phyloP scores from a whole-genome alignment of 2,888 invertebrate species.

The Morpho achilles region DNA sequence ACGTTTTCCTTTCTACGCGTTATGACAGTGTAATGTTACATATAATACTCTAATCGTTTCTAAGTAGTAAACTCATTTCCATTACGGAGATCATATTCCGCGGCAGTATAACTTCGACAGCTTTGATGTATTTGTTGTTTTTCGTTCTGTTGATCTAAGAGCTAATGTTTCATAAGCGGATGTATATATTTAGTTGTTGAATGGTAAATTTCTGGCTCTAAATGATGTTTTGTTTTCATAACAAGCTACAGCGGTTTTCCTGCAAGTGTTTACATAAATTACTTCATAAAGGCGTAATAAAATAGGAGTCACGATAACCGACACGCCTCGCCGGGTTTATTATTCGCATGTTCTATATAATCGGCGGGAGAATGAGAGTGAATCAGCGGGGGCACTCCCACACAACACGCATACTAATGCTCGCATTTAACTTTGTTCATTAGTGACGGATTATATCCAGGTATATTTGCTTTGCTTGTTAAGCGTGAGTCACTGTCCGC shows the following conservation, averaged over 20 bases:
- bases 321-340: conserved; percentile 49
- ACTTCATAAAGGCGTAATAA: conserved; percentile 37
- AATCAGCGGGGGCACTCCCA: conserved; percentile 41
- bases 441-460: conserved; percentile 8
- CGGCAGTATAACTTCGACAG: conserved; percentile 1
- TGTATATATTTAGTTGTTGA: conserved; percentile 1
- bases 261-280: conserved; percentile 39
- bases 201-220: neutral
- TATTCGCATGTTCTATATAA: conserved; percentile 51
- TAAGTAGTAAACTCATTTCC: conserved; percentile 9
- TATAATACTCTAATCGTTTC: conserved; percentile 19
- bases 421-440: conserved; percentile 16
- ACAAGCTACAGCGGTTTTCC: conserved; percentile 21
- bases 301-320: conserved; percentile 52
- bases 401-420: conserved; percentile 14
- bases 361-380: conserved; percentile 61
- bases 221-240: conserved; percentile 14
- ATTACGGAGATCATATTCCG: conserved; percentile 2
- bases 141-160: conserved; percentile 2
- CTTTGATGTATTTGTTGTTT: neutral
- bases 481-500: conserved; percentile 2
- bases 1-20: conserved; percentile 20
- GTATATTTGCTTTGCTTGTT: conserved; percentile 8
- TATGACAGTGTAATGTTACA: conserved; percentile 20
- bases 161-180: neutral